Evolutionary conservation across 2,113 vertebrate species (phyloP), one percentile per base, ranked within the genome.

Genomic region (Rhynchomys soricoides): DNA sequence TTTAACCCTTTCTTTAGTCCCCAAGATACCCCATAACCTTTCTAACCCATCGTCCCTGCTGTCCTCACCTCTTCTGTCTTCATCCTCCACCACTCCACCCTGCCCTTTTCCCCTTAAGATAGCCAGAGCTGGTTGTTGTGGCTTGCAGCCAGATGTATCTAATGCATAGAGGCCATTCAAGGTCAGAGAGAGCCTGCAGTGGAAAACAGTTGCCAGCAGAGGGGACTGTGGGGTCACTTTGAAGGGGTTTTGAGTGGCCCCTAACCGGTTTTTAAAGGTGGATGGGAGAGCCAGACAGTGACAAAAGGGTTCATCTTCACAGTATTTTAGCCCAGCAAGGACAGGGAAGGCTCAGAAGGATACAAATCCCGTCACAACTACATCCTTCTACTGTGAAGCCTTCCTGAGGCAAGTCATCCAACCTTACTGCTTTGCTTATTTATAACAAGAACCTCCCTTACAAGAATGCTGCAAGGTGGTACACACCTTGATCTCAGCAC

Each of bases 131-230:
- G 86, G 22, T 90, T 93, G 89, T n/a, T 71, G 11, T 34, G 83
- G 74, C 70, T 92, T 26, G 7, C 31, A 66, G 79, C 81, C 90
- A 87, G 85, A 68, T 22, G 48, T n/a, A 37, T 70, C 48, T 78
- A 87, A 57, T 37, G 74, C 79, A 91, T 10, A 95, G 66, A 95
- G 37, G 79, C 70, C n/a, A 50, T 66, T 78, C 91, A 74, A 96
- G 78, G 50, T 91, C 74, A 81, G 64, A 79, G 40, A 64, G 17
- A 45, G 87, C 37, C 89, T 70, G 86, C 55, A 92, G 75, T 96
- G 93, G 90, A 66, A 66, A 48, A 57, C 64, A 85, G 8, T 48
- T 57, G 74, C 55, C 95, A 93, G 78, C 43, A 97, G 96, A 90
- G 92, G 93, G 90, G 62, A 48, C 68, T 50, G 74, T 71, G 68